These are phyloP conservation scores for Apteryx owenii DNA, from an alignment of 2,113 vertebrate genomes.

Conservation along the genomic window DNA sequence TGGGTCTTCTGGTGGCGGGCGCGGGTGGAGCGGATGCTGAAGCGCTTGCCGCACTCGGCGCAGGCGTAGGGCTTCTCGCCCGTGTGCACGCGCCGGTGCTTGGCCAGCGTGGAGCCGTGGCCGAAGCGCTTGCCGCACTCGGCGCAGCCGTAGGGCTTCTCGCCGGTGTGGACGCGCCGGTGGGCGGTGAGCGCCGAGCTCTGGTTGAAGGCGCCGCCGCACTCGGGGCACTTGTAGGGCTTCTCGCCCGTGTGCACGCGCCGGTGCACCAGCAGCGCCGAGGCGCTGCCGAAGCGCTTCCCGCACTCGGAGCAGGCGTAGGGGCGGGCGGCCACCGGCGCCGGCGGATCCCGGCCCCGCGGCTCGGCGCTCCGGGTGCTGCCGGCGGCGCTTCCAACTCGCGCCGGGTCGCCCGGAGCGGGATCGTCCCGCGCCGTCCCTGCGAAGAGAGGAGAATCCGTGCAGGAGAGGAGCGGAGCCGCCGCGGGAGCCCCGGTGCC, in stretches of 20 bases:
- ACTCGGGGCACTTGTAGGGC: conserved; percentile 31
- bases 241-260: conserved; percentile 48
- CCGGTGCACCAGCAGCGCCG: neutral
- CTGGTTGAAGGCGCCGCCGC: neutral
- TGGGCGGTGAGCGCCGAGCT: conserved; percentile 42
- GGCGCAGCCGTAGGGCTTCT: conserved; percentile 83
- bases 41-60: neutral
- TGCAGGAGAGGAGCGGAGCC: too few species aligned
- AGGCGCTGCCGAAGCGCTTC: too few species aligned
- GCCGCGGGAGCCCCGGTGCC: too few species aligned
- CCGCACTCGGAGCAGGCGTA: too few species aligned
- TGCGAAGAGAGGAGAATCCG: too few species aligned
- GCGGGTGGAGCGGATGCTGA: neutral
- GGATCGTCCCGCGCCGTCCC: too few species aligned
- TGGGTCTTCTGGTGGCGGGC: too few species aligned
- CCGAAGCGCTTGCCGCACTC: conserved; percentile 84
- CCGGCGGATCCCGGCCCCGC: too few species aligned
- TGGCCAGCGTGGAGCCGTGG: neutral
- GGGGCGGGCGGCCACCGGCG: too few species aligned
- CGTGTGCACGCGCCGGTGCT: neutral
- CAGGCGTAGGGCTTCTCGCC: conserved; percentile 9
- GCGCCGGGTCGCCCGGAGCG: too few species aligned
- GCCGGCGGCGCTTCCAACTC: too few species aligned
- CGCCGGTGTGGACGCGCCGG: conserved; percentile 81
- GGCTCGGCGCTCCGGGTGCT: too few species aligned